phyloP scores from a whole-genome alignment of 92 coral and sea anemone species.

The Scolanthus callimorphus region DNA sequence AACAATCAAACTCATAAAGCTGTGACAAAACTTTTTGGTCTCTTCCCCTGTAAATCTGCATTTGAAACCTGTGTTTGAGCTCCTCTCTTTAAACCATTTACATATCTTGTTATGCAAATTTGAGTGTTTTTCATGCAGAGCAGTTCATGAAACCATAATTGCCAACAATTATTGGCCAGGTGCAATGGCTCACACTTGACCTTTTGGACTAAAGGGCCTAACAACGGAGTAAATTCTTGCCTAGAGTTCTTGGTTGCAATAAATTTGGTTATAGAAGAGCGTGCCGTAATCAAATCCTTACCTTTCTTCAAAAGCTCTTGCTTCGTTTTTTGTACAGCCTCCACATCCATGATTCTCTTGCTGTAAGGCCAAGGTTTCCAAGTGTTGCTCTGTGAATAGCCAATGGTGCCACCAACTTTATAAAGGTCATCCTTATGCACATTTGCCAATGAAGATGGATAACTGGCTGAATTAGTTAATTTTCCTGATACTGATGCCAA shows the following conservation, averaged over 20 bases:
- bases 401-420: slow-evolving; percentile 24
- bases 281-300: slow-evolving; percentile 42
- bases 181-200: slow-evolving; percentile 31
- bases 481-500: slow-evolving; percentile 31
- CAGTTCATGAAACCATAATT: slow-evolving; percentile 5
- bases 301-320: slow-evolving; percentile 12
- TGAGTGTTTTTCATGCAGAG: not conserved
- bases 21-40: slow-evolving; percentile 6
- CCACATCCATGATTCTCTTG: slow-evolving; percentile 38
- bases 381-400: slow-evolving; percentile 18
- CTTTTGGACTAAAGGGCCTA: slow-evolving; percentile 22
- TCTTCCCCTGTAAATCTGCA: too few relatives aligned
- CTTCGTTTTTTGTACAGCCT: slow-evolving; percentile 44
- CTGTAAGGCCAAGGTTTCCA: slow-evolving; percentile 65
- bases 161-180: slow-evolving; percentile 12
- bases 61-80: slow-evolving; percentile 4
- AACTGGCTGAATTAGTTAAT: slow-evolving; percentile 44
- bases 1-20: slow-evolving; percentile 5
- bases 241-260: slow-evolving; percentile 36
- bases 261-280: slow-evolving; percentile 42
- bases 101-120: slow-evolving; percentile 4
- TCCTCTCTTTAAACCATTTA: slow-evolving; percentile 16
- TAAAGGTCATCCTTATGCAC: slow-evolving; percentile 16
- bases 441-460: slow-evolving; percentile 66
- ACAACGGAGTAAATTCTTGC: slow-evolving; percentile 21